phyloP scores from a whole-genome alignment of 2,888 invertebrate species.

The Zygothrica quintamaculata region DNA sequence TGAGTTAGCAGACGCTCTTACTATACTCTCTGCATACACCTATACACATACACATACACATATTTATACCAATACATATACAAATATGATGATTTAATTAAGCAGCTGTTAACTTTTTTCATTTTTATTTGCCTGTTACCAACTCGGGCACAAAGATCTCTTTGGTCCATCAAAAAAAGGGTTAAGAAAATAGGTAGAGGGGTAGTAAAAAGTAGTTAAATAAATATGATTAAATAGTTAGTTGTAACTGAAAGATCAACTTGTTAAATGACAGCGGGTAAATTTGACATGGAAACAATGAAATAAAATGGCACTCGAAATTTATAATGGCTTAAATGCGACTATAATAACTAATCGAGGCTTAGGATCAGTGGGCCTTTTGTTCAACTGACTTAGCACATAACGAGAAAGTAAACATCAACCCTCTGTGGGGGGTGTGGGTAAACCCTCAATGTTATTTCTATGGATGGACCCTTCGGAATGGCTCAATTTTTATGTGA shows the following conservation, averaged over 20 bases:
- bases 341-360: constrained; percentile 68
- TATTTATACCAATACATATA: no score
- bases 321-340: constrained; percentile 70
- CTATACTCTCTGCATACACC: no score
- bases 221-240: not conserved
- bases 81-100: no score
- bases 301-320: constrained; percentile 42
- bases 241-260: not conserved
- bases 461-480: constrained; percentile 57
- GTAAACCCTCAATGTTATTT: not conserved
- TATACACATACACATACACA: no score
- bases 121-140: no score
- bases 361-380: constrained; percentile 50
- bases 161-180: no score
- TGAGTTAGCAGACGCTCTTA: no score
- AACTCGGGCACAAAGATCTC: no score
- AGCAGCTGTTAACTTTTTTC: no score
- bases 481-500: constrained; percentile 79
- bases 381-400: constrained; percentile 47
- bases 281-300: constrained; percentile 26
- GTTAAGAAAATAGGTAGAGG: no score
- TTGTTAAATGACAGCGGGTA: constrained; percentile 11
- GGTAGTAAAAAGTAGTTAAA: not conserved
- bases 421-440: constrained; percentile 16
- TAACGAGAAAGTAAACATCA: constrained; percentile 23